phyloP scores from a whole-genome alignment of 2,113 vertebrate genomes.

The Paraplagusia blochii region DNA sequence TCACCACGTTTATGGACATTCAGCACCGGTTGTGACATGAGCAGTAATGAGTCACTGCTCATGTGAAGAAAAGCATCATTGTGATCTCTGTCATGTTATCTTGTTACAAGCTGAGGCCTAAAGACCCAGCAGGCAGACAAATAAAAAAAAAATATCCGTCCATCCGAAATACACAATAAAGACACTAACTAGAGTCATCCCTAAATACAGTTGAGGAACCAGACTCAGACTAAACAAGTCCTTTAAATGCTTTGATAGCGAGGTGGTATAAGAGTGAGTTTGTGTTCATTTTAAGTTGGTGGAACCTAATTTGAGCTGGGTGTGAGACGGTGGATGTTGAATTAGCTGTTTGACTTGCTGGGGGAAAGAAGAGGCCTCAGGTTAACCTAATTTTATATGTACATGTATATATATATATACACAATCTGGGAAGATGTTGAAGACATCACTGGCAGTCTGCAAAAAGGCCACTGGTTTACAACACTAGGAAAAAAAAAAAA shows the following conservation, averaged over 20 bases:
- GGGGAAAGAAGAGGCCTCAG: too few relatives aligned
- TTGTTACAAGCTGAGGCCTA: slow-evolving; percentile 11
- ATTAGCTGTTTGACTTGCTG: too few relatives aligned
- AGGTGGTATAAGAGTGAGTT: slow-evolving; percentile 16
- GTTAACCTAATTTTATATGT: too few relatives aligned
- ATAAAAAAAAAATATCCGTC: slow-evolving; percentile 39
- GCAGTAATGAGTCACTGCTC: neutral
- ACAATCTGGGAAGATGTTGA: too few relatives aligned
- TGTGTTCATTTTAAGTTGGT: slow-evolving; percentile 9
- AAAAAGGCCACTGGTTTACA: too few relatives aligned
- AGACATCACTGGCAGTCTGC: too few relatives aligned
- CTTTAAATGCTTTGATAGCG: slow-evolving; percentile 9
- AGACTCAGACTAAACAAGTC: slow-evolving; percentile 47
- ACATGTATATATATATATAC: too few relatives aligned
- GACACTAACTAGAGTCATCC: slow-evolving; percentile 25
- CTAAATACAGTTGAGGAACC: slow-evolving; percentile 18
- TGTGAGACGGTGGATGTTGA: too few relatives aligned
- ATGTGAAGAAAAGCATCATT: slow-evolving; percentile 3
- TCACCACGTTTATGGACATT: slow-evolving; percentile 14
- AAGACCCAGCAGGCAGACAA: slow-evolving; percentile 3
- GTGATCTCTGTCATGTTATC: slow-evolving; percentile 6
- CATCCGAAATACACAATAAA: slow-evolving; percentile 44
- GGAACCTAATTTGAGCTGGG: slow-evolving; percentile 4
- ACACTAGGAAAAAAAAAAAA: too few relatives aligned
- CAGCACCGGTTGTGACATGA: slow-evolving; percentile 34